Conservation (phyloP, 37 sponge, comb jelly and placozoan species). For the Haliclona indistincta region DNA sequence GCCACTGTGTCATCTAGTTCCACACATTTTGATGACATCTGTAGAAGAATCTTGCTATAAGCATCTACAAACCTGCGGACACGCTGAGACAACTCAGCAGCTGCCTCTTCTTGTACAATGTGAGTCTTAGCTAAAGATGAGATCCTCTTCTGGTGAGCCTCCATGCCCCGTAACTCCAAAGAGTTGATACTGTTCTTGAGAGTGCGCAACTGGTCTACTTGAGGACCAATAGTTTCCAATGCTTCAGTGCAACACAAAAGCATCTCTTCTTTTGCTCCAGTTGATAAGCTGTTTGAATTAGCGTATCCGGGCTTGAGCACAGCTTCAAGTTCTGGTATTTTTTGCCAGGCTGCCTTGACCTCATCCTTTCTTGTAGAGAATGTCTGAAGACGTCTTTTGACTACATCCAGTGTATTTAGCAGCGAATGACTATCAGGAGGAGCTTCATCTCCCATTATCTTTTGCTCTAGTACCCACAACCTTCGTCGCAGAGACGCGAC, state of each 20-base stretch:
- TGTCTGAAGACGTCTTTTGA: neutral
- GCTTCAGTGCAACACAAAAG: slow-evolving; percentile 32
- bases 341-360: slow-evolving; percentile 10
- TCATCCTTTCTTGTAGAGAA: neutral
- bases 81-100: slow-evolving; percentile 21
- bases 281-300: slow-evolving; percentile 2
- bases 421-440: slow-evolving; percentile 19
- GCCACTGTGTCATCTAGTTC: slow-evolving; percentile 37
- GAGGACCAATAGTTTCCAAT: neutral
- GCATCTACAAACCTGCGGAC: slow-evolving; percentile 16
- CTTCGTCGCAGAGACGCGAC: slow-evolving; percentile 30
- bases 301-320: slow-evolving; percentile 27
- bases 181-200: slow-evolving; percentile 60
- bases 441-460: slow-evolving; percentile 10
- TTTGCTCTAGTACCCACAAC: slow-evolving; percentile 44
- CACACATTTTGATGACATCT: slow-evolving; percentile 54
- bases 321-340: slow-evolving; percentile 32
- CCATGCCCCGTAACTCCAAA: slow-evolving; percentile 50
- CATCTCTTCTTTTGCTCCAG: slow-evolving; percentile 42
- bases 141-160: slow-evolving; percentile 55
- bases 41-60: slow-evolving; percentile 41
- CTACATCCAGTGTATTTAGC: slow-evolving; percentile 9
- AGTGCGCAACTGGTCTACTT: slow-evolving; percentile 6
- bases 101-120: slow-evolving; percentile 29
- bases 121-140: slow-evolving; percentile 17